Evolutionary conservation across 2,888 invertebrate genomes (phyloP).

Genomic region (Orchesellides sinensis): DNA sequence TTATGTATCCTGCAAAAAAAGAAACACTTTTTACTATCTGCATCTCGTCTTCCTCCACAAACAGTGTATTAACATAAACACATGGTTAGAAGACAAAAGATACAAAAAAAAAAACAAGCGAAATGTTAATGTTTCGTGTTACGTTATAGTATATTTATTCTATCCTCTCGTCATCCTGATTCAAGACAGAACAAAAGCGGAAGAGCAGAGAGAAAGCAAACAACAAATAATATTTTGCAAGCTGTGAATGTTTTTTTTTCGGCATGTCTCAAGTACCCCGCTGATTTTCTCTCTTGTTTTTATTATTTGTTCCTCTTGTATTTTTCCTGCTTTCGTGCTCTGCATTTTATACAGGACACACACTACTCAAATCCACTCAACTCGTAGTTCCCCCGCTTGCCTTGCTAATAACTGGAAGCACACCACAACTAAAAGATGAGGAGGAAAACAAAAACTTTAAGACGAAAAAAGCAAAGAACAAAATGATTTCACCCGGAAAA

Average conservation of each 20-base stretch:
- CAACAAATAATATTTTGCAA: neutral
- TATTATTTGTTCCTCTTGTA: no score
- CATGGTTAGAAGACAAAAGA: no score
- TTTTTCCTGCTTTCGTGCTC: constrained; percentile 17
- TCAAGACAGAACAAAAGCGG: neutral
- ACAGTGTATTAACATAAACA: no score
- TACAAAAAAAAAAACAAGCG: no score
- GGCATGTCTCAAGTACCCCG: constrained; percentile 1
- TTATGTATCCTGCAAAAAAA: no score
- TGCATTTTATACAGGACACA: constrained; percentile 20
- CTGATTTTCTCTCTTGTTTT: constrained; percentile 20
- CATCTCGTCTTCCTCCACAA: no score
- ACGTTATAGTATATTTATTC: no score
- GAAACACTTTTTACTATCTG: no score
- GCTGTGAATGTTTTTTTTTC: neutral
- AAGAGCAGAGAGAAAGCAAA: constrained; percentile 1
- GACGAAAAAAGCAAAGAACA: neutral
- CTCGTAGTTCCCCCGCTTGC: constrained; percentile 7
- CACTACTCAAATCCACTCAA: constrained; percentile 8
- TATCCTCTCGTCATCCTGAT: no score
- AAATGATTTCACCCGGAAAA: constrained; percentile 56
- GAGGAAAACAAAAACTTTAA: neutral
- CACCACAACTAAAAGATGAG: neutral
- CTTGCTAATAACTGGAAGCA: constrained; percentile 38
- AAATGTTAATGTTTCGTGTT: no score